Base-by-base conservation (phyloP, 2,797 vertebrate genomes). In the Uromys caudimaculatus region DNA sequence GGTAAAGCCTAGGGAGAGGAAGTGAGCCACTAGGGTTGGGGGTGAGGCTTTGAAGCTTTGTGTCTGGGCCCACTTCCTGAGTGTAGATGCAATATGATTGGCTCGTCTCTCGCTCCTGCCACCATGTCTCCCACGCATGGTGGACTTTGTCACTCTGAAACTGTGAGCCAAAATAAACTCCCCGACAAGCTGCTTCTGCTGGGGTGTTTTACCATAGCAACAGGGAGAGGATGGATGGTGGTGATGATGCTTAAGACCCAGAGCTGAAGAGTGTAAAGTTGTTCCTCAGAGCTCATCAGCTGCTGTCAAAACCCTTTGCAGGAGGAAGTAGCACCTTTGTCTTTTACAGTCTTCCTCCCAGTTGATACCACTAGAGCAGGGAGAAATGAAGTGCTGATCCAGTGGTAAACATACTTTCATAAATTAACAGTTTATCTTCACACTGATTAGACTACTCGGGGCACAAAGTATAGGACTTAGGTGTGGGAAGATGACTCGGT, bases 271-370 rank as follows among this genome's bases (percentile, higher is more conserved):
- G 96, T 85, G 76, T 95, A 95, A 97, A 82, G 0, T 97, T 96
- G 91, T 95, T 58, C 93, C 81, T 98, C 89, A 86, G 96, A 97
- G 91, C 35, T 95, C 96, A 90, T 84, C 87, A 94, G 96, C 96
- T 95, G 96, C 89, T 94, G 56, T 96, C 97, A 97, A 98, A 79
- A 95, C 77, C 29, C 71, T 95, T 97, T 87, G 21, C 97, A 56
- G 71, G 75, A 95, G 91, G 86, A 79, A 94, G 58, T 41, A 67
- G 56, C 79, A 58, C 79, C 89, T 67, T 67, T 41, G 90, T 97
- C 16, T 95, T 91, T 64, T 21, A n/a, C 52, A 47, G 8, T 83
- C 95, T 95, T 76, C 47, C 50, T 86, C 2, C 94, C 60, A 1
- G 69, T 75, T 91, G 81, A 91, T 73, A 77, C 27, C 13, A 82